phyloP scores from a whole-genome alignment of 2,888 invertebrate genomes.

The Habrosyne pyritoides region DNA sequence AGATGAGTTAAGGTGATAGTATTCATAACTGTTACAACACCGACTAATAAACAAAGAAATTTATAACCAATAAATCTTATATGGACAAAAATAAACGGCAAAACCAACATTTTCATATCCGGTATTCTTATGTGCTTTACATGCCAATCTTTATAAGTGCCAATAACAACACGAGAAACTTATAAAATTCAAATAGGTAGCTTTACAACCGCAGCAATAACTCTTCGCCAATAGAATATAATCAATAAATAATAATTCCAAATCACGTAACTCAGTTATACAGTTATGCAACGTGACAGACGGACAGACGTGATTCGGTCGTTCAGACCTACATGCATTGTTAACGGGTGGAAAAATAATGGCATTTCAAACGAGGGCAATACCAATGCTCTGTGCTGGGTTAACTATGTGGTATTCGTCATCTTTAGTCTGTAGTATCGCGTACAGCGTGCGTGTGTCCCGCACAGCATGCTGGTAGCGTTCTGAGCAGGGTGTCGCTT shows the following conservation, averaged over 20 bases:
- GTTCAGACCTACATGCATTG: constrained; percentile 19
- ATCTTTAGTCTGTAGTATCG: too few species aligned
- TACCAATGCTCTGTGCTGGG: too few species aligned
- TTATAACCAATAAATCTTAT: not conserved
- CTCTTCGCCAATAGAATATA: not conserved
- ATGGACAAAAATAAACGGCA: not conserved
- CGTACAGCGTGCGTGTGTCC: too few species aligned
- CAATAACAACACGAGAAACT: not conserved
- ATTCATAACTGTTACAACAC: too few species aligned
- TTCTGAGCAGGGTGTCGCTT: too few species aligned
- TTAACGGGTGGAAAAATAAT: too few species aligned
- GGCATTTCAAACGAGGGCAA: too few species aligned
- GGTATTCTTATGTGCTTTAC: not conserved
- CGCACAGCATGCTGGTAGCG: too few species aligned
- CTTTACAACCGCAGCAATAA: not conserved
- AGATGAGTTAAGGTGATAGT: too few species aligned
- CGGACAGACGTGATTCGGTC: constrained; percentile 25
- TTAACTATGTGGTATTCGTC: too few species aligned
- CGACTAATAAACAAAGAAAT: too few species aligned
- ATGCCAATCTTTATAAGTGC: not conserved
- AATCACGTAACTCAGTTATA: constrained; percentile 22
- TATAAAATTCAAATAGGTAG: not conserved
- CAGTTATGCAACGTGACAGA: constrained; percentile 40
- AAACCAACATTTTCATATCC: not conserved
- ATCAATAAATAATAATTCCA: constrained; percentile 14